phyloP scores from a whole-genome alignment of 2,888 invertebrate species.

The Drosophila antonietae region DNA sequence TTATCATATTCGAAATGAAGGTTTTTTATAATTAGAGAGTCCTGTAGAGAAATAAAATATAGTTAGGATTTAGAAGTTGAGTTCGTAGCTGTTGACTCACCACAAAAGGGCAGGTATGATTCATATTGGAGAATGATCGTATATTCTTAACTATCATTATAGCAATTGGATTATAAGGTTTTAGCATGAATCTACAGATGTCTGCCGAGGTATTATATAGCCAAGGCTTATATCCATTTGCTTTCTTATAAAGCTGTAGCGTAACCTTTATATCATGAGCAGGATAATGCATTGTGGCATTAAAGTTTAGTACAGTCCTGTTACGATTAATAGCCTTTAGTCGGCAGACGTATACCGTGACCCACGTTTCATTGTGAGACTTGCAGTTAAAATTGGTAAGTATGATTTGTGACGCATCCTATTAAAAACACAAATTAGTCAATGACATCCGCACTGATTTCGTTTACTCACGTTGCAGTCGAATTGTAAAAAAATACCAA shows the following conservation, averaged over 20 bases:
- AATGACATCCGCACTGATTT: no score
- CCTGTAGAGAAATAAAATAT: background rate
- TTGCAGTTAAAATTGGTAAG: background rate
- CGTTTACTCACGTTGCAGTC: background rate
- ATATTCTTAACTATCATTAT: background rate
- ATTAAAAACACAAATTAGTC: background rate
- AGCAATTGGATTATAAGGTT: background rate
- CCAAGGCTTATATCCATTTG: conserved; percentile 1
- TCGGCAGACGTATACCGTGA: background rate
- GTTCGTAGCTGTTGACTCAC: background rate
- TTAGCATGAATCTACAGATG: background rate
- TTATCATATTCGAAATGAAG: background rate
- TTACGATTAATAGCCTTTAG: background rate
- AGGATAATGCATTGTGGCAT: background rate
- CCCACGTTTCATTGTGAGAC: background rate
- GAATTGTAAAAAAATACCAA: background rate
- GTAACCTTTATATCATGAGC: background rate
- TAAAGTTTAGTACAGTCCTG: background rate
- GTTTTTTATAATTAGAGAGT: background rate
- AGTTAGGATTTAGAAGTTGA: background rate
- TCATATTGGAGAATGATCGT: background rate
- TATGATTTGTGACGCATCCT: background rate
- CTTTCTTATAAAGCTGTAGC: background rate
- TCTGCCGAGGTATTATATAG: background rate
- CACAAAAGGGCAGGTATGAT: background rate